Percentiles rank a stretch among this genome's conserved stretches.
These are phyloP conservation scores for Plumapathes pennacea DNA, from an alignment of 92 coral and sea anemone genomes.

Conservation along the genomic window DNA sequence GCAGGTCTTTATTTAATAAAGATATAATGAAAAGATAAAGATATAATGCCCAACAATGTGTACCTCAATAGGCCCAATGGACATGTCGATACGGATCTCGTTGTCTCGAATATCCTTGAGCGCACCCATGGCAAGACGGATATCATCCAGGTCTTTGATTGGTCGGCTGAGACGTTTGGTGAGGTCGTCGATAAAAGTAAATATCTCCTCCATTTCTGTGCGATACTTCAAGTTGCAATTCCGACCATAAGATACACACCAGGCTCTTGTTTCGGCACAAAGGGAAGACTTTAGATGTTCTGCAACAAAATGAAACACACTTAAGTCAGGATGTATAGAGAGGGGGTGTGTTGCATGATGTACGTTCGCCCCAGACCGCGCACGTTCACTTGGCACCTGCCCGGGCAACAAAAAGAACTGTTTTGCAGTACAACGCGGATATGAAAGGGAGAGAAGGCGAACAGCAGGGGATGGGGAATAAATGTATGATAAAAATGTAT, in stretches of 20 bases:
- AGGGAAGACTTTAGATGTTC: slow-evolving; percentile 82
- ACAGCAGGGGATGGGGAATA: no score
- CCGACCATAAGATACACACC: slow-evolving; percentile 81
- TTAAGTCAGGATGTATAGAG: neutral
- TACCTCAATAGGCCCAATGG: slow-evolving; percentile 89
- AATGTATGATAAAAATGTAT: no score
- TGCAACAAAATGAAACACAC: slow-evolving; percentile 2
- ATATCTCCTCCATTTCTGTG: slow-evolving; percentile 85
- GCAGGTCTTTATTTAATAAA: no score
- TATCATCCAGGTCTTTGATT: slow-evolving; percentile 90
- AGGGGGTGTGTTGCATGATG: no score
- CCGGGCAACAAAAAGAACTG: no score
- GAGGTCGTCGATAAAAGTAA: slow-evolving; percentile 77
- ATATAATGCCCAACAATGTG: no score
- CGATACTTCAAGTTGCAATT: slow-evolving; percentile 79
- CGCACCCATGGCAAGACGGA: slow-evolving; percentile 82
- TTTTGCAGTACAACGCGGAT: no score
- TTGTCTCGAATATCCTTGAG: slow-evolving; percentile 83
- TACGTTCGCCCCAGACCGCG: no score
- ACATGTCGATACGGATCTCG: slow-evolving; percentile 88
- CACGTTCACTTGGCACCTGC: no score
- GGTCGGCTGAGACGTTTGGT: slow-evolving; percentile 88
- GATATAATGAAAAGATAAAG: no score
- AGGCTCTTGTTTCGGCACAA: slow-evolving; percentile 88
- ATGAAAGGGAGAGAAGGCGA: no score